Evolutionary conservation across 2,797 vertebrate species (phyloP), one percentile per base, ranked within the genome.

Genomic region (Thalassophryne amazonica): DNA sequence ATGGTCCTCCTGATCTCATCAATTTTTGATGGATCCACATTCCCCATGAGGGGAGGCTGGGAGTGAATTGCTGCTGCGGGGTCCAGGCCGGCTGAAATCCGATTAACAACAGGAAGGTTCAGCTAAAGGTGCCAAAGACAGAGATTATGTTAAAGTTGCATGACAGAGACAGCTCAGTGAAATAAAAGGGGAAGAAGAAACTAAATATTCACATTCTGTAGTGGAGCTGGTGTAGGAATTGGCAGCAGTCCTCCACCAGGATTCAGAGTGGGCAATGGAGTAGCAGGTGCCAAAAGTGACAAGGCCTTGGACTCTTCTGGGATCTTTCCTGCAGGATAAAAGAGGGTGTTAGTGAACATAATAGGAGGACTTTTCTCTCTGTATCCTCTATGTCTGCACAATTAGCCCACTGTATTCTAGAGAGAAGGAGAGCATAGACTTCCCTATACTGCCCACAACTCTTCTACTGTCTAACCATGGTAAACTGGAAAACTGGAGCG

Each of bases 251-350:
- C 97, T 78, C 93, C 95, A 48, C 96, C 95, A 24, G 95, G 89
- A 77, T 98, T 93, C 87, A 98, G 77, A 66, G 85, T 95, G 74
- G 95, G 91, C 32, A 91, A 90, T 15, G 95, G 89, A 65, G 94
- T 64, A 62, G 89, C 92, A 60, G 97, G 97, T 2, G 95, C 94
- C 91, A 99, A 84, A 0, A 98, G 89, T 34, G 96, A 98, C 32
- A 99, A 91, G 40, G 97, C 97, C 90, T 99, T 99, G 80, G 93
- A 89, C 91, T 99, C 97, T 84, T 99, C 97, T 48, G 96, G 97
- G 60, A 98, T 99, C 90, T 95, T 99, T 89, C 97, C 97, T 99
- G 92, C 80, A 90, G 90, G 72, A 81, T 65, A 85, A 80, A 78
- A 60, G 65, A 36, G 22, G 38, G 67, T 46, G 68, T 91, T 78